These are phyloP conservation scores for Amphimallon solstitiale DNA, from an alignment of 2,888 invertebrate genomes.

Conservation along the genomic window DNA sequence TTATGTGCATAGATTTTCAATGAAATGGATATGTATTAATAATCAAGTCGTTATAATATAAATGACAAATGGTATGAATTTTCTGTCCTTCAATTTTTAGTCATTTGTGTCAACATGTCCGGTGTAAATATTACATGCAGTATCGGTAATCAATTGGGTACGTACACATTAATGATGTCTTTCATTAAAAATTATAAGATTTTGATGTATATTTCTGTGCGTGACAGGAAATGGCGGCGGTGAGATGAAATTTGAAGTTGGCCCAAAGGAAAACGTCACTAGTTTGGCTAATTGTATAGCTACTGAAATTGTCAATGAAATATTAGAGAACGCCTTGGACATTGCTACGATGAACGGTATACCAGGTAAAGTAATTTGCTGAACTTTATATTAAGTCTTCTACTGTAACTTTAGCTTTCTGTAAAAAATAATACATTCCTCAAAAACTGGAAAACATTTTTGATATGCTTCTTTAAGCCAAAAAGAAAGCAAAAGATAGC, in stretches of 20 bases:
- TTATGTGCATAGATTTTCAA: no score
- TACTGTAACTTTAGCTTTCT: no score
- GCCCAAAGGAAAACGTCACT: slow-evolving; percentile 31
- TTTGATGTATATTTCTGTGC: slow-evolving; percentile 2
- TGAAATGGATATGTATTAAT: no score
- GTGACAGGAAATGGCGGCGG: slow-evolving; percentile 43
- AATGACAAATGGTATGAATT: slow-evolving; percentile 11
- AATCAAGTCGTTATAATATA: slow-evolving; percentile 5
- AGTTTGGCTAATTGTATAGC: slow-evolving; percentile 38
- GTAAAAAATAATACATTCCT: no score
- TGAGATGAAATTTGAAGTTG: slow-evolving; percentile 43
- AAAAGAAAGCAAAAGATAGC: no score
- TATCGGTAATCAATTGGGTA: slow-evolving; percentile 44
- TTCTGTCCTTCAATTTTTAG: slow-evolving; percentile 19
- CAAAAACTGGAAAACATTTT: no score
- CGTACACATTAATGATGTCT: neutral
- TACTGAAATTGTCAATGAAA: slow-evolving; percentile 57
- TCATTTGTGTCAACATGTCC: slow-evolving; percentile 44
- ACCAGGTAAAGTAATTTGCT: slow-evolving; percentile 18
- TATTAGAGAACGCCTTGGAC: slow-evolving; percentile 59
- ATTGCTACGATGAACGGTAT: slow-evolving; percentile 45
- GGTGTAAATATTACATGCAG: slow-evolving; percentile 44
- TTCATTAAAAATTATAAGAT: neutral
- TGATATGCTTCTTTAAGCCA: no score
- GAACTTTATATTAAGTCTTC: no score